Evolutionary conservation across 2,113 vertebrate genomes (phyloP), one percentile per base, ranked within the genome.

Genomic region (Ia io): DNA sequence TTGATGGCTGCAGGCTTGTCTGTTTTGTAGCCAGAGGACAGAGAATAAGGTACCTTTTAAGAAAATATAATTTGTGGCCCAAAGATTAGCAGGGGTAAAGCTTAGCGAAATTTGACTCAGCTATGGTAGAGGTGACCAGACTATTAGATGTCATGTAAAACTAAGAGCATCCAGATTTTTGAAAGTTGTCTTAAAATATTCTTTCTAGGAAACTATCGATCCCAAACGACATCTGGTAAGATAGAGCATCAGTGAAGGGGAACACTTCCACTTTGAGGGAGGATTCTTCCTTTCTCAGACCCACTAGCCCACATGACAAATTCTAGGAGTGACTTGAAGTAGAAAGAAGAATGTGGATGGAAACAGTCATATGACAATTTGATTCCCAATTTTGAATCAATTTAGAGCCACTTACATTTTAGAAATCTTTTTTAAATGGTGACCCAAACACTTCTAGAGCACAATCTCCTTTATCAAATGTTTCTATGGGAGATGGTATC

Each of bases 401-500:
- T 61, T 96, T 76, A 44, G 51, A 82, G 30, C 13, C n/a, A 93
- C 18, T 65, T 71, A 80, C 1, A 91, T 80, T 53, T 22, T 49
- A 61, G 23, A 61, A 61, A 83, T 92, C 49, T 6, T 51, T 90
- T 96, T 74, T 44, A 95, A 97, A 94, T 70, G 30, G 67, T 42
- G 25, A 85, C 65, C 83, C 93, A 96, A 51, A n/a, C 84, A 86
- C 79, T 18, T 49, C 12, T 30, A 61, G 84, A 97, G 95, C 11
- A 65, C 12, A 85, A 13, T 86, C 70, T 88, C 28, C 71, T 95
- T 93, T 93, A 53, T 92, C 85, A 87, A 85, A 9, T 25, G 37
- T 71, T 94, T 77, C 77, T 90, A 82, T 82, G 53, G n/a, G 79
- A 97, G 32, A 91, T 95, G 67, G 67, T 88, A 17, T 56, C 90